Base-by-base conservation (phyloP, 1,140 invertebrate genomes). In the Heterodera schachtii region DNA sequence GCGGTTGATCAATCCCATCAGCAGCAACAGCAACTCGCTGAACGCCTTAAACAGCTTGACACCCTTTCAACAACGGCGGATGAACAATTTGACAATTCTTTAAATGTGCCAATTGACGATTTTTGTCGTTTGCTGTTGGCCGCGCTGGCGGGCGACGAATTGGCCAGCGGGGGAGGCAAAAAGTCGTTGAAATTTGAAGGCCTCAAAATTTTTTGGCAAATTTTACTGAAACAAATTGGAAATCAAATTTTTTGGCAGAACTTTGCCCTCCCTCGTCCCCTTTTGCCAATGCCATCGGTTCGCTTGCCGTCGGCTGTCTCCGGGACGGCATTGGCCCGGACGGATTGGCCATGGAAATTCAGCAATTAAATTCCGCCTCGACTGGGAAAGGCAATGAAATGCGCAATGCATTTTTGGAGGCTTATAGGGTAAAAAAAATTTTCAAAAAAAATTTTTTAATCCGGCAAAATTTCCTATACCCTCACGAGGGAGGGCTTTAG, bases 281-380 rank as follows among this genome's bases (percentile, higher is more conserved):
- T 49, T 73, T 57, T 73, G 46, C 52, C 46, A 73, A 19, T 73
- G 71, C 71, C 52, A 19, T 47, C 11, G 13, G 19, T 73, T 57
- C 52, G 1, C 13, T 57, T 47, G 46, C 71, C 52, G 19, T 13
- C 13, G 52, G n/a, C 19, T 73, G 71, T 57, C 71, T 73, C 71
- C 71, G 46, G 16, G 4, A 5, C 19, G 71, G 52, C 71, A 47
- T 49, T 19, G 52, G 16, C 4, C 52, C 52, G 13, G 46, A 49
- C 11, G 46, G 19, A 5, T 73, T 57, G 71, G 16, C 13, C 71
- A 47, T 5, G 16, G 13, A 19, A 19, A 47, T 73, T 73, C 13
- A 73, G 71, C 16, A 13, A 19, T 5, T 19, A 5, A 5, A 13
- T 13, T 5, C 16, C 4, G 4, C 16, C 5, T 5, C 5, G 11